These are phyloP conservation scores for Liodrosophila aerea DNA, from an alignment of 2,888 invertebrate genomes.

Conservation along the genomic window DNA sequence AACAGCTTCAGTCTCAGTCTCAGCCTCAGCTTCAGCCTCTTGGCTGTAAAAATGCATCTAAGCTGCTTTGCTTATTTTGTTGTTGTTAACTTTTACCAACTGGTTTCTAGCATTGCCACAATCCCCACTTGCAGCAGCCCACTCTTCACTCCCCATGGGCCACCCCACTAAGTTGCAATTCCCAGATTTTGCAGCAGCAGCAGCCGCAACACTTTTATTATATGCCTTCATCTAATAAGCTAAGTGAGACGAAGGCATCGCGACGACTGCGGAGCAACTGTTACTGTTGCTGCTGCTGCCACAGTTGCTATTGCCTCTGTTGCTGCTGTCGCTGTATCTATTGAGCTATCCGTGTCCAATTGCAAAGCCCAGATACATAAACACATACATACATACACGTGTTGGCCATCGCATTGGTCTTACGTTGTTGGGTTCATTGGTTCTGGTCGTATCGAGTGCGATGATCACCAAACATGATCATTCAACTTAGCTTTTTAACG, in stretches of 20 bases:
- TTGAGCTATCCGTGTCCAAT: slow-evolving; percentile 78
- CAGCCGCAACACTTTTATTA: slow-evolving; percentile 78
- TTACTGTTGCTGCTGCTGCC: slow-evolving; percentile 23
- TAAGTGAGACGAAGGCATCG: slow-evolving; percentile 46
- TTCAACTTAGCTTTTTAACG: slow-evolving; percentile 78
- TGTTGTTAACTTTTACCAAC: slow-evolving; percentile 72
- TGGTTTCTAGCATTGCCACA: slow-evolving; percentile 65
- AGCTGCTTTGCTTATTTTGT: slow-evolving; percentile 66
- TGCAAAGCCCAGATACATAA: slow-evolving; percentile 68
- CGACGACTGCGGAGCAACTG: slow-evolving; percentile 37
- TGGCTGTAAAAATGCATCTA: slow-evolving; percentile 77
- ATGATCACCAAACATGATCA: slow-evolving; percentile 75
- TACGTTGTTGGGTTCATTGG: slow-evolving; percentile 44
- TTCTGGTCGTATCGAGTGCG: slow-evolving; percentile 61
- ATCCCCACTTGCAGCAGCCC: slow-evolving; percentile 13
- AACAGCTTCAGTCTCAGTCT: not conserved
- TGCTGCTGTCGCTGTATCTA: slow-evolving; percentile 54
- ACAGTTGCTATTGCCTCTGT: slow-evolving; percentile 20
- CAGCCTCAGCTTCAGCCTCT: slow-evolving; percentile 23
- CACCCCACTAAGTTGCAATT: slow-evolving; percentile 28
- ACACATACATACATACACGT: no score
- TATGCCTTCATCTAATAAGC: slow-evolving; percentile 77
- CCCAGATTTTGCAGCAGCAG: slow-evolving; percentile 56
- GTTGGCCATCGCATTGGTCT: slow-evolving; percentile 39
- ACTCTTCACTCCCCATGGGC: slow-evolving; percentile 9